Evolutionary conservation across 53 echinoderm and acorn worm genomes (phyloP).

Genomic region (Paracentrotus lividus): DNA sequence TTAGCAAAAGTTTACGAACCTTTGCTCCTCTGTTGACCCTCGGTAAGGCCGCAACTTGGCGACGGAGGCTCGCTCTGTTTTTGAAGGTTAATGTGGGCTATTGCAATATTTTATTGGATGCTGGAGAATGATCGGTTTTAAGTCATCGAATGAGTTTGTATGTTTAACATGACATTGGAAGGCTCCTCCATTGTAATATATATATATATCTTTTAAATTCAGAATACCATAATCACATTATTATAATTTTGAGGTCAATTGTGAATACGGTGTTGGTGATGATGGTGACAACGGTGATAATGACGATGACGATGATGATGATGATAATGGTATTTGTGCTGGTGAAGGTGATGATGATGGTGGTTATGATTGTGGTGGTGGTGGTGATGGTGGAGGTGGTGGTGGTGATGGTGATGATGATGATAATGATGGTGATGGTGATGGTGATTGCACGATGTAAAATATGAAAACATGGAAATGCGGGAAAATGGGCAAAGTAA

Average conservation of each 20-base stretch:
- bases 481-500: background rate
- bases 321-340: background rate
- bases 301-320: slow-evolving; percentile 7
- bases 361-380: background rate
- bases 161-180: background rate
- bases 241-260: too few species aligned
- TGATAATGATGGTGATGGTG: background rate
- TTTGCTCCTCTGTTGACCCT: slow-evolving; percentile 1
- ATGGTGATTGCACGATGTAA: background rate
- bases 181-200: background rate
- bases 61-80: background rate
- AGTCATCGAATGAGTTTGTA: background rate
- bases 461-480: background rate
- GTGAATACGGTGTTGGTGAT: background rate
- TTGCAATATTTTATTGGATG: background rate
- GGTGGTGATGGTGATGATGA: background rate
- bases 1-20: slow-evolving; percentile 41
- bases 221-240: background rate
- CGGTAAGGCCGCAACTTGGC: slow-evolving; percentile 17
- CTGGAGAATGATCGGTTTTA: background rate
- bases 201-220: background rate
- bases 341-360: slow-evolving; percentile 28
- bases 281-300: background rate
- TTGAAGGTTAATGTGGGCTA: background rate
- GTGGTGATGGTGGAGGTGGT: background rate